Evolutionary conservation across 1,140 invertebrate species (phyloP), one percentile per base, ranked within the genome.

Genomic region (Cyrtorhinus lividipennis): DNA sequence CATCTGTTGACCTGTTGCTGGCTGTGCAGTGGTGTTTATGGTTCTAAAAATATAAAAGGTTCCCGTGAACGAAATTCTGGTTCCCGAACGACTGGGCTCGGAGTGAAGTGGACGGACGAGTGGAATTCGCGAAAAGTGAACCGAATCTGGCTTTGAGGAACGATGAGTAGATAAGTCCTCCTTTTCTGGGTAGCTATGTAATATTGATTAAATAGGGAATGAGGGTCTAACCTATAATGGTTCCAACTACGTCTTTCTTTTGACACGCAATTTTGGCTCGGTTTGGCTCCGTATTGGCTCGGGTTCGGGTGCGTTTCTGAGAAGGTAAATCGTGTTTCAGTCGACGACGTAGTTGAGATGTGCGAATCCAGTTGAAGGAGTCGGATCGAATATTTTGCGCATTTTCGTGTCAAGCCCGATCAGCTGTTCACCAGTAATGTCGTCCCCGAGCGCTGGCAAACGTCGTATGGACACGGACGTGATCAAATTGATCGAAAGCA

Each of bases 391-490:
- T n/a, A n/a, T n/a, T n/a, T n/a, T n/a, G 48, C 48, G 48, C 18
- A 20, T 53, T 53, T 53, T 53, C 5, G 5, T 53, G 48, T 22
- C 12, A 20, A 12, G 18, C 3, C 20, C 18, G 48, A 53, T 53
- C 48, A 53, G 46, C 24, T 44, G 24, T 18, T 38, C 18, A n/a
- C 59, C 70, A 85, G 80, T 77, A 15, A 98, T 98, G 95, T 98
- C 95, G 74, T 98, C 95, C 71, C 96, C 96, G 70, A 98, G 93
- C 83, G 94, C 95, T 81, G 96, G 96, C 72, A 99, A 99, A 81
- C 85, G 96, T 80, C 90, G 96, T 73, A 98, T 99, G 93, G 96
- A 99, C 84, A 99, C 96, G 72, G 96, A 99, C 83, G 95, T 99
- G 74, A 95, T 99, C 75, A 99, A 98, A 86, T 83, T 99, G 90